Base-by-base conservation (phyloP, 2,888 invertebrate species). In the Agriopis marginaria region DNA sequence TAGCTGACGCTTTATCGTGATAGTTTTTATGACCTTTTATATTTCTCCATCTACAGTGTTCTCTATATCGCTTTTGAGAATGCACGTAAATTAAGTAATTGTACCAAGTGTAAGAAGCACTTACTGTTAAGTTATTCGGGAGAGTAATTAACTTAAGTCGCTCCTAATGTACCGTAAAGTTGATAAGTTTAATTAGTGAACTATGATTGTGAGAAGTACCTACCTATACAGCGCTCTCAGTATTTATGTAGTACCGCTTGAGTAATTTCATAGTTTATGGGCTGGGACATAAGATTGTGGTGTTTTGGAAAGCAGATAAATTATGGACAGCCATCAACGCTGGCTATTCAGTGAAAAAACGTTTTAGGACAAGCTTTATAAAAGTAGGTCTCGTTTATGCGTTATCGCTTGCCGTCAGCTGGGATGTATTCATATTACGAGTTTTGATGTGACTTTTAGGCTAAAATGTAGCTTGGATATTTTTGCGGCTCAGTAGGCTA, bases 121-220 rank as follows among this genome's bases (percentile, higher is more conserved):
- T 67, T 53, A 56, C 61, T 50, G 71, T 65, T 66, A 70, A 73
- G 67, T 72, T 72, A 76, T 76, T 72, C 70, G 68, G 42, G 55
- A 55, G 45, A 53, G 64, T 70, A 71, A 71, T 71, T 74, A 71
- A 66, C 69, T 74, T 69, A 66, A 74, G 68, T 66, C 59, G 70
- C 69, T 68, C 54, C 65, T 73, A 63, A 72, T 70, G 72, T 73
- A 65, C 66, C 63, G 66, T 71, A 58, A 73, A 74, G 69, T 76
- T 73, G 71, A 63, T 67, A 68, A 72, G 68, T 75, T 72, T 68
- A 73, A 74, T 74, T 66, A 72, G 59, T 59, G 62, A 72, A 70
- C 67, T 65, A 66, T 68, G 63, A 68, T 58, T 60, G 49, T 10
- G 61, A 60, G 59, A 61, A 68, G 68, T 67, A n/a, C 71, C 59